Evolutionary conservation across 2,113 vertebrate genomes (phyloP), one percentile per base, ranked within the genome.

Genomic region (Sitta europaea): DNA sequence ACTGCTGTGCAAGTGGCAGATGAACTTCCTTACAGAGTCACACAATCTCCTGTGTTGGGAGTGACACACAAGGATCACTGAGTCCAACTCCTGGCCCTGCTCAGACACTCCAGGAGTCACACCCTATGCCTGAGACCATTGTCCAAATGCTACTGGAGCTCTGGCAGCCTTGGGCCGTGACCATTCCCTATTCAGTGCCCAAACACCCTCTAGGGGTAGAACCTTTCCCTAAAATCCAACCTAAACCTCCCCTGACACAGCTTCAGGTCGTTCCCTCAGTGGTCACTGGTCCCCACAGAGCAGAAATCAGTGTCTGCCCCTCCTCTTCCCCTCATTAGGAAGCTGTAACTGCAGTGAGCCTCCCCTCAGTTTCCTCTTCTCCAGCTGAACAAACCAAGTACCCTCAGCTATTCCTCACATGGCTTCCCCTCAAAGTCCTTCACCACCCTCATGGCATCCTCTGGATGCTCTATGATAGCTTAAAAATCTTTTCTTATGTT

Each of bases 51-150:
- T 33, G 54, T 9, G 14, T 1, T 61, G 63, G 38, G 28, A 61
- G 33, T 8, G 45, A 53, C 28, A 27, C 72, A 31, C 18, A 59
- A 28, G 14, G 27, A 77, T 43, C 38, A 25, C 10, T 5, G 33
- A 45, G 14, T 23, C 18, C 38, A 43, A 8, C 10, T 53, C 28
- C 23, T 23, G 15, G 38, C 28, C 33, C 33, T 51, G 36, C 62
- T 58, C 36, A 76, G 31, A 58, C 21, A 50, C 17, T 33, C 36
- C 36, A 51, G 25, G 27, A 76, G 14, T 51, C 31, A 35, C 43
- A 42, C 21, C 5, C 33, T 28, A 16, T 36, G 27, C 33, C 53
- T 31, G 21, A 51, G 17, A 43, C 21, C 0, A 0, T 14, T 33
- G 27, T 33, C 27, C 62, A 51, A 51, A 36, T 10, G 27, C 45